Conservation (phyloP, 2,888 invertebrate genomes). For the Druceiella hillmani region DNA sequence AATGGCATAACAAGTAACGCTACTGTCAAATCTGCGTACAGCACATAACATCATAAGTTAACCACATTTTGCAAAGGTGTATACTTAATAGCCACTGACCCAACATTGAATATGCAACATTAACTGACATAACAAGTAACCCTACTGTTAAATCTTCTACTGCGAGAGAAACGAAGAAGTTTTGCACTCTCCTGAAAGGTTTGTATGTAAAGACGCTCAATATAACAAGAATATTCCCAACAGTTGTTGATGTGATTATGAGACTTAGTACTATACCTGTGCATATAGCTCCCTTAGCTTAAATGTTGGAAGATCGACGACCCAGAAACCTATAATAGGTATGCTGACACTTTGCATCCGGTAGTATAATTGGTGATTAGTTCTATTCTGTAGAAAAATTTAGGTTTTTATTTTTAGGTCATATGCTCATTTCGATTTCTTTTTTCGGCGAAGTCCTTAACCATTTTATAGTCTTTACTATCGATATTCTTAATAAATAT, state of each 20-base stretch:
- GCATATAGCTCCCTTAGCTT: constrained; percentile 62
- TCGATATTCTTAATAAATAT: too few relatives aligned
- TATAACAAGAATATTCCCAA: constrained; percentile 79
- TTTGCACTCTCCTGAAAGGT: constrained; percentile 75
- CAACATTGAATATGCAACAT: constrained; percentile 73
- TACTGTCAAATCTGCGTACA: too few relatives aligned
- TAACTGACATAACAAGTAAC: constrained; percentile 73
- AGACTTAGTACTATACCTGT: constrained; percentile 63
- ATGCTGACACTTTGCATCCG: too few relatives aligned
- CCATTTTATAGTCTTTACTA: too few relatives aligned
- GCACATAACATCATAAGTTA: constrained; percentile 79
- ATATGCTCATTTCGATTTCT: too few relatives aligned
- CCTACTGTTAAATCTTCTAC: constrained; percentile 79
- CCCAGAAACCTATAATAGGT: too few relatives aligned
- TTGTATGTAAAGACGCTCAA: constrained; percentile 82
- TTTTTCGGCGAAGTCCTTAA: too few relatives aligned
- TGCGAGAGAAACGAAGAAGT: constrained; percentile 82
- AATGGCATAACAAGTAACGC: too few relatives aligned
- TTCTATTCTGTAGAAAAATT: too few relatives aligned
- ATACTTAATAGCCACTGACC: constrained; percentile 81
- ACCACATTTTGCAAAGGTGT: constrained; percentile 77
- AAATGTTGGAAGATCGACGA: too few relatives aligned
- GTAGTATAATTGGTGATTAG: too few relatives aligned
- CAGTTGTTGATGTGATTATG: constrained; percentile 70
- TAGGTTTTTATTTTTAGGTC: too few relatives aligned